Percentiles rank a stretch among this genome's conserved stretches.
Conservation (phyloP, 1,140 invertebrate genomes). For the Aradophagus sp. region DNA sequence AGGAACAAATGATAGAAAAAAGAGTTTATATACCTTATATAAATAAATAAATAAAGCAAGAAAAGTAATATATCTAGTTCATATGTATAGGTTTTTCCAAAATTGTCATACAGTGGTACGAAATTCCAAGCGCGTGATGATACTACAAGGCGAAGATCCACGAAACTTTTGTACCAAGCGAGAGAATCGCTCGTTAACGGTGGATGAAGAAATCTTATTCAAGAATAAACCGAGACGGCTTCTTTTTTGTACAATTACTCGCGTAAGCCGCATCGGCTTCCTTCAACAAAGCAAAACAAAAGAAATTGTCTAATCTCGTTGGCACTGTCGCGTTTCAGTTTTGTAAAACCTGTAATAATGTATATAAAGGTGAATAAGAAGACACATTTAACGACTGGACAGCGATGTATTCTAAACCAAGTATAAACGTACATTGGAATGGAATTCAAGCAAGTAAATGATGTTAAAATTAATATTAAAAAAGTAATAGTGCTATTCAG, state of each 20-base stretch:
- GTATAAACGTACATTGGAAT: slow-evolving; percentile 29
- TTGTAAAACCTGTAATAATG: slow-evolving; percentile 53
- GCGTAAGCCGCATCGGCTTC: slow-evolving; percentile 45
- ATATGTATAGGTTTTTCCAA: slow-evolving; percentile 43
- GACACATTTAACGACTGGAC: slow-evolving; percentile 40
- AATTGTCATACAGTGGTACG: slow-evolving; percentile 42
- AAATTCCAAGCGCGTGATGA: slow-evolving; percentile 11
- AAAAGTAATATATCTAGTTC: slow-evolving; percentile 47
- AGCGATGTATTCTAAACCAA: slow-evolving; percentile 38
- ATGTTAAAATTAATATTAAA: slow-evolving; percentile 30
- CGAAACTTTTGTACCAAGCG: slow-evolving; percentile 42
- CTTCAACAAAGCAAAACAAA: slow-evolving; percentile 18
- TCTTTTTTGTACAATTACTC: slow-evolving; percentile 56
- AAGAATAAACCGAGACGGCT: slow-evolving; percentile 42
- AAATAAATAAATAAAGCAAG: slow-evolving; percentile 36
- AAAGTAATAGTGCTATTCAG: slow-evolving; percentile 42
- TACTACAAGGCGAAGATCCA: slow-evolving; percentile 15
- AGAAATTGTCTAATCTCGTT: slow-evolving; percentile 31
- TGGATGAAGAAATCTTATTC: slow-evolving; percentile 5
- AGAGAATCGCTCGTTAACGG: slow-evolving; percentile 19
- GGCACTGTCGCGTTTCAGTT: slow-evolving; percentile 45
- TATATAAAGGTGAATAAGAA: slow-evolving; percentile 45
- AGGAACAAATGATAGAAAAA: slow-evolving; percentile 13
- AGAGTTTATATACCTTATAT: slow-evolving; percentile 57
- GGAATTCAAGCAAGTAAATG: slow-evolving; percentile 12